These are phyloP conservation scores for Diachasmimorpha longicaudata DNA, from an alignment of 1,140 invertebrate species.

Conservation along the genomic window DNA sequence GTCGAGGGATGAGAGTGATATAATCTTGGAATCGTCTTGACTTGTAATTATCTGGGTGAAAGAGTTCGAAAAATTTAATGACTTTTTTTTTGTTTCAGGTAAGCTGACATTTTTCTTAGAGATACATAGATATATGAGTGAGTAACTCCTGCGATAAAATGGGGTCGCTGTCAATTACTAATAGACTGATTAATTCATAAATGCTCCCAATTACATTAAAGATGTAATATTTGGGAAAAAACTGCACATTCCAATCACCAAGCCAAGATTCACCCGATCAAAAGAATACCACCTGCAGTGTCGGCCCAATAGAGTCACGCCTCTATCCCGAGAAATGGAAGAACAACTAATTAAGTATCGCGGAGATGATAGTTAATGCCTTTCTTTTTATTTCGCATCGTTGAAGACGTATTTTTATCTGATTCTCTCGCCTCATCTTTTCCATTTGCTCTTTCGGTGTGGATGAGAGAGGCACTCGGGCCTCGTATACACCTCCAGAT, in stretches of 20 bases:
- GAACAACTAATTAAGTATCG: slow-evolving; percentile 51
- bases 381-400: slow-evolving; percentile 36
- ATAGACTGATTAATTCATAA: too few species aligned
- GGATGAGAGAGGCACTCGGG: slow-evolving; percentile 38
- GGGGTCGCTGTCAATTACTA: too few species aligned
- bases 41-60: slow-evolving; percentile 3
- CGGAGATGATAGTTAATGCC: slow-evolving; percentile 48
- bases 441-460: not conserved
- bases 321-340: slow-evolving; percentile 42
- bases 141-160: too few species aligned
- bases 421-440: slow-evolving; percentile 23
- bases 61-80: not conserved
- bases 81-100: slow-evolving; percentile 28
- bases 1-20: not conserved
- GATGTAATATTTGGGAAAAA: too few species aligned
- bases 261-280: too few species aligned
- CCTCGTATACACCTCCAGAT: slow-evolving; percentile 36
- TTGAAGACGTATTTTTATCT: slow-evolving; percentile 28
- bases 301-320: slow-evolving; percentile 32
- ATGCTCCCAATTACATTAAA: too few species aligned
- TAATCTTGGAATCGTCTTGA: slow-evolving; percentile 1
- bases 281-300: slow-evolving; percentile 19
- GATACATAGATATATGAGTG: too few species aligned
- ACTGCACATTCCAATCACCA: too few species aligned
- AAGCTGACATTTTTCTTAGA: too few species aligned